Base-by-base conservation (phyloP, 2,888 invertebrate species). In the Chromoteleia sp. region DNA sequence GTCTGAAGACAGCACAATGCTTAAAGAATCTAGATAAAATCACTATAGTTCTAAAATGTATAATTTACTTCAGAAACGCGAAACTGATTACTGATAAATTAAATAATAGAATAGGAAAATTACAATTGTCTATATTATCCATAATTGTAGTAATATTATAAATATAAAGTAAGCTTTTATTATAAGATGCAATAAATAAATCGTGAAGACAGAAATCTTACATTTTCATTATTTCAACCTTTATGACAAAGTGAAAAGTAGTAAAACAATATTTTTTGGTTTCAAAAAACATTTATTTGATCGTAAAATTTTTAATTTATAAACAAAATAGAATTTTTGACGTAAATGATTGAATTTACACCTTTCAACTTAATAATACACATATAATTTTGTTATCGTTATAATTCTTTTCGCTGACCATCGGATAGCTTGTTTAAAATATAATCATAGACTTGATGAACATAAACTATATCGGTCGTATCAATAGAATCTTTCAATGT, bases 171-270 rank as follows among this genome's bases (percentile, higher is more conserved):
- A 71, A 78, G 78, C 71, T 71, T 78, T 78, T 78, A 63, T 63
- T 71, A 78, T 78, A 78, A 71, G 70, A 78, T 65, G 77, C 77
- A 78, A 78, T 78, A 78, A 78, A 78, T 52, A 77, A 63, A 70
- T 70, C 12, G 19, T 54, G 15, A 52, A 68, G 70, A 61, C 14
- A 54, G 65, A 30, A 43, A 6, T 25, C 3, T 25, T 33, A 8
- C 1, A 33, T 33, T 8, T 33, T 1, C 7, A 43, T 39, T 25
- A 48, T 19, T 25, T 25, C 25, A 25, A 25, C 5, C 25, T 25
- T 25, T 25, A 25, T n/a, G n/a, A n/a, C n/a, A n/a, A n/a, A n/a
- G n/a, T n/a, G n/a, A n/a, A n/a, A n/a, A n/a, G n/a, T n/a, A n/a
- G n/a, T n/a, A n/a, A n/a, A n/a, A n/a, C n/a, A n/a, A n/a, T n/a